A percentile compares a stretch with the other conserved stretches of the same genome.
Conservation (phyloP, 92 coral and sea anemone species). For the Zoanthus sociatus region DNA sequence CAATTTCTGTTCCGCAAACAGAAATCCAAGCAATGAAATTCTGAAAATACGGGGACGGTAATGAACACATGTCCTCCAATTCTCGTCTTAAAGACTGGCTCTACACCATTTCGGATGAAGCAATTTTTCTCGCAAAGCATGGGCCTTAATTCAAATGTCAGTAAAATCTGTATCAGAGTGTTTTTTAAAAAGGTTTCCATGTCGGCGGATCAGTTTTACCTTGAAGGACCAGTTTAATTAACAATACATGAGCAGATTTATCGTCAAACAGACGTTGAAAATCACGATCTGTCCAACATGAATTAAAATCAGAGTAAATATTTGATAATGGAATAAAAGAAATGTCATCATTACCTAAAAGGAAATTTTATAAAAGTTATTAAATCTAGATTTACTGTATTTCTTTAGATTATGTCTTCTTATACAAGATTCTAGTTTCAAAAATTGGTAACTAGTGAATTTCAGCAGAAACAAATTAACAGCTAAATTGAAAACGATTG, state of each 20-base stretch:
- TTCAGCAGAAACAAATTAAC: neutral
- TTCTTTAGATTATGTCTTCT: neutral
- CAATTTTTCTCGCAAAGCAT: neutral
- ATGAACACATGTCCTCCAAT: conserved; percentile 25
- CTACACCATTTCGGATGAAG: neutral
- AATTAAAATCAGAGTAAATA: neutral
- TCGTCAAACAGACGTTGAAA: neutral
- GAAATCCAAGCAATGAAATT: conserved; percentile 28
- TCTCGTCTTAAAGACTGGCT: neutral
- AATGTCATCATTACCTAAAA: neutral
- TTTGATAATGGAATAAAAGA: neutral
- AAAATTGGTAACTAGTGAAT: neutral
- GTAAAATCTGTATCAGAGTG: neutral
- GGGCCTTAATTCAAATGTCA: neutral
- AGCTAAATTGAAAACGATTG: neutral
- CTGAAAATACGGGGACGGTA: neutral
- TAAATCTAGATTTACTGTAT: neutral
- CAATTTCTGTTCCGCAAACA: conserved; percentile 29
- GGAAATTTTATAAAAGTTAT: neutral
- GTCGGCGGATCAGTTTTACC: neutral
- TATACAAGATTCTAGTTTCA: neutral
- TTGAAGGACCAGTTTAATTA: neutral
- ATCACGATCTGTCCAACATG: neutral
- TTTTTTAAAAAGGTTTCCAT: neutral
- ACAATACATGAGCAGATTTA: neutral